phyloP scores from a whole-genome alignment of 2,797 vertebrate species.

The Sebastes kiyomatsui region DNA sequence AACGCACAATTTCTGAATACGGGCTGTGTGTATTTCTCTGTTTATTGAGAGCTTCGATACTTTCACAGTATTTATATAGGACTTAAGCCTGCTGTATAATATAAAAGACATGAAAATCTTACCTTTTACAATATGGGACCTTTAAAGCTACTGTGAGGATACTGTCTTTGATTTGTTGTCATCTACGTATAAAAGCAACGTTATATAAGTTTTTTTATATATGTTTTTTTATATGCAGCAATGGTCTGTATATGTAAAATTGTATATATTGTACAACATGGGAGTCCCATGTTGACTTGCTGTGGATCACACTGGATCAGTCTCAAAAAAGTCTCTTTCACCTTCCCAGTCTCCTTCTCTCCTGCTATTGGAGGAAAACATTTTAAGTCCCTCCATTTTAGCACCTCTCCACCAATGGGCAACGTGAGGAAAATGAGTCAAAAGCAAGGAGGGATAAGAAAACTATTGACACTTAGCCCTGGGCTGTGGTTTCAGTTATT shows the following conservation, averaged over 20 bases:
- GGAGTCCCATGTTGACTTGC: neutral
- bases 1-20: too few relatives aligned
- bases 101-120: too few relatives aligned
- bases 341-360: neutral
- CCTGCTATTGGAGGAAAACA: conserved; percentile 10
- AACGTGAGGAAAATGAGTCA: neutral
- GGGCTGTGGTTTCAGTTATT: neutral
- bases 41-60: too few relatives aligned
- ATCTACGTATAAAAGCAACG: neutral
- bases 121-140: too few relatives aligned
- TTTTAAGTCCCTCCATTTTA: neutral
- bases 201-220: too few relatives aligned
- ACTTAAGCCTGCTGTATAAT: too few relatives aligned
- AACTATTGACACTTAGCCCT: neutral
- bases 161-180: neutral
- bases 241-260: neutral
- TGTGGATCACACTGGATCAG: neutral
- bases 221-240: neutral
- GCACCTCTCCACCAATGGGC: neutral
- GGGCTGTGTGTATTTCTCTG: too few relatives aligned
- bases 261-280: neutral
- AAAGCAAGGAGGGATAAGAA: neutral
- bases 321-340: neutral
- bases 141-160: neutral
- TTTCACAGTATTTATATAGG: too few relatives aligned